Base-by-base conservation (phyloP, 2,113 vertebrate genomes). In the Rhineura floridana region DNA sequence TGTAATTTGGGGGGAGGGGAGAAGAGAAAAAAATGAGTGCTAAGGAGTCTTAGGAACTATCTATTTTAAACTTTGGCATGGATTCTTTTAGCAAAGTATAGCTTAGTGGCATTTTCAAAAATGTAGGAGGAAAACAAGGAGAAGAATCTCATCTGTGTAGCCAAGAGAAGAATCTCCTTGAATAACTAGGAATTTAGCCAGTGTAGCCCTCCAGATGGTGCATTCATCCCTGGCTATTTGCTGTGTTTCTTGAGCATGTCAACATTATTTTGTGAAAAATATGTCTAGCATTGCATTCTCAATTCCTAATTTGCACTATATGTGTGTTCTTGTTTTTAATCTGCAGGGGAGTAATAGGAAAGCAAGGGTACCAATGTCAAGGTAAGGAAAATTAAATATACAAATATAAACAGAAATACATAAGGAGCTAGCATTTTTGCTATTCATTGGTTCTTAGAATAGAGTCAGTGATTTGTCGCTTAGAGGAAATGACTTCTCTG, bases 361-460 rank as follows among this genome's bases (percentile, higher is more conserved):
- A 99, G 96, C 99, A 99, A 95, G 99, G 99, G 90, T 99, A 99
- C 96, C 99, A 99, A 86, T 99, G 99, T 97, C 99, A 99, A 98
- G 98, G 98, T 99, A 98, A 98, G 98, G 83, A 77, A 55, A 85
- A 46, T 62, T 59, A 17, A 21, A 3, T 25, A 1, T 44, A 65
- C 55, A 84, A 93, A 25, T 78, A 87, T 85, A 67, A 25, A 19
- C 92, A n/a, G 30, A 78, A n/a, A 13, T 0, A 12, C 39, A 13
- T 0, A 87, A 76, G n/a, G 55, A 88, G 50, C 55, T 62, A 62
- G 42, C 13, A 12, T 55, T 28, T 63, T 77, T 77, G 52, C 28
- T 8, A 17, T 62, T 44, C 19, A 33, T 76, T 62, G 63, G 33
- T 17, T 17, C n/a, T 28, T 70, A 21, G 28, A 70, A 33, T 3